Evolutionary conservation across 2,113 vertebrate species (phyloP).

Genomic region (Plotosus lineatus): DNA sequence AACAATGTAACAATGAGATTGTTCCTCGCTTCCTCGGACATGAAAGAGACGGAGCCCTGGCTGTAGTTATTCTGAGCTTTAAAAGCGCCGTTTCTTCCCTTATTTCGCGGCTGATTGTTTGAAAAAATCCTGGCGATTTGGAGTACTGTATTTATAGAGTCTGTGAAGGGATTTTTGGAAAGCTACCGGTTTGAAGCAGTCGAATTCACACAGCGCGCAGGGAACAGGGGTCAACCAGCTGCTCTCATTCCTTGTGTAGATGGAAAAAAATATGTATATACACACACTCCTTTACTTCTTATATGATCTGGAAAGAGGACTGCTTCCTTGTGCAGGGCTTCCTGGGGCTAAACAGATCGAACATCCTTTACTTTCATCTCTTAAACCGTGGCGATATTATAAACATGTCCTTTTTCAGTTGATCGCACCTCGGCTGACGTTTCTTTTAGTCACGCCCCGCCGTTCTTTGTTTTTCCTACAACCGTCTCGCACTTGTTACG

Average conservation of each 20-base stretch:
- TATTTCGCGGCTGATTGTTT: constrained; percentile 79
- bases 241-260: constrained; percentile 17
- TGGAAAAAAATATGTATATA: constrained; percentile 12
- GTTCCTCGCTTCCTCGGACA: constrained; percentile 76
- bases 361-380: constrained; percentile 52
- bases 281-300: constrained; percentile 35
- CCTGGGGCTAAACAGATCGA: constrained; percentile 33
- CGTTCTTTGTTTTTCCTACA: constrained; percentile 13
- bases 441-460: not conserved
- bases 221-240: constrained; percentile 51
- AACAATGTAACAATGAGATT: constrained; percentile 83
- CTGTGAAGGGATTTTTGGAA: constrained; percentile 61
- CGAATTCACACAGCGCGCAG: constrained; percentile 47
- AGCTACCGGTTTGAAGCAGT: constrained; percentile 50
- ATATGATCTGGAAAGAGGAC: constrained; percentile 37
- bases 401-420: constrained; percentile 23
- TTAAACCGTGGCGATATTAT: constrained; percentile 22
- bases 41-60: constrained; percentile 71
- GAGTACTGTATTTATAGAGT: constrained; percentile 73
- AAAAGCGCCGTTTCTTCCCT: constrained; percentile 69
- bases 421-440: constrained; percentile 20
- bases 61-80: constrained; percentile 71
- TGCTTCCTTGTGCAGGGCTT: constrained; percentile 29
- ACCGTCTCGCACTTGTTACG: not conserved
- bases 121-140: constrained; percentile 59